A percentile compares a stretch with the other conserved stretches of the same genome.
Conservation (phyloP, 1,140 invertebrate genomes). For the Drosophila cardini region DNA sequence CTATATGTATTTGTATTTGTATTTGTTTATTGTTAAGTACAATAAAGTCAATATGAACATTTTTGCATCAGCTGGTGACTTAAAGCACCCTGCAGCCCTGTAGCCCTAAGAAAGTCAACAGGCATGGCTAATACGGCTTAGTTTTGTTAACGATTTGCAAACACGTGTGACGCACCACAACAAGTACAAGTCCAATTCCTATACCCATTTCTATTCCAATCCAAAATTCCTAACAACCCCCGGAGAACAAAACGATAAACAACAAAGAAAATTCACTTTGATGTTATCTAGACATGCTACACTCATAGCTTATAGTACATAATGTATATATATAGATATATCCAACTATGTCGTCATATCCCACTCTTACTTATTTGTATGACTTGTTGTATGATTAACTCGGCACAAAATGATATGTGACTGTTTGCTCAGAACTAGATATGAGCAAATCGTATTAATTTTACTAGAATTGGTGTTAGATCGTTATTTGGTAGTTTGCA, state of each 20-base stretch:
- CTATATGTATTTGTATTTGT: slow-evolving; percentile 12
- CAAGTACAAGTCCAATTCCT: slow-evolving; percentile 2
- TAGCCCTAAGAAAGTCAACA: slow-evolving; percentile 17
- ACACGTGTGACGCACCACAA: slow-evolving; percentile 52
- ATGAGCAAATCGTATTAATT: background rate
- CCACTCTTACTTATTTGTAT: slow-evolving; percentile 16
- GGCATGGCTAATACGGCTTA: slow-evolving; percentile 71
- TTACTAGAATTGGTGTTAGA: background rate
- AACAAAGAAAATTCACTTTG: slow-evolving; percentile 59
- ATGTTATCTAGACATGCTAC: slow-evolving; percentile 51
- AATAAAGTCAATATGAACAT: background rate
- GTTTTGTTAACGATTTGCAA: slow-evolving; percentile 80
- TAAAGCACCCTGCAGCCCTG: background rate
- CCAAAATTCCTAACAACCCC: slow-evolving; percentile 14
- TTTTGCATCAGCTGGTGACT: slow-evolving; percentile 51
- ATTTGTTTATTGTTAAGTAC: slow-evolving; percentile 1
- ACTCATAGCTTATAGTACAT: background rate
- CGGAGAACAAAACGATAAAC: slow-evolving; percentile 32
- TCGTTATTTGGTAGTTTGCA: background rate
- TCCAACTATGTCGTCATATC: slow-evolving; percentile 36
- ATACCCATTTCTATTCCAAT: background rate
- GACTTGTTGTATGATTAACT: slow-evolving; percentile 29
- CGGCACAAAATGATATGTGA: slow-evolving; percentile 23
- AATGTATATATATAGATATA: background rate
- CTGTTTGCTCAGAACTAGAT: slow-evolving; percentile 22